phyloP scores from a whole-genome alignment of 2,888 invertebrate species.

The Tuberolachnus salignus region DNA sequence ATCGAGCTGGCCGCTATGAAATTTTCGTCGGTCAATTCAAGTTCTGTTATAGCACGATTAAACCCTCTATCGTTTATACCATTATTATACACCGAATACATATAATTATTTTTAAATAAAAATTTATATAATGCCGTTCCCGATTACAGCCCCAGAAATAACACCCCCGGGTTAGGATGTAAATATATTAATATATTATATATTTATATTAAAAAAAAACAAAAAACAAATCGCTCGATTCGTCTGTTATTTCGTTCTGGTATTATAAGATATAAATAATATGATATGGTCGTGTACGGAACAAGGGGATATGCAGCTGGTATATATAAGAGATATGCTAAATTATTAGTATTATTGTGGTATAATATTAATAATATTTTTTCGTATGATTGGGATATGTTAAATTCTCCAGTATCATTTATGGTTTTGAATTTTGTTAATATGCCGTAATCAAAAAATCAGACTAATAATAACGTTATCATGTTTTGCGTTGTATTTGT shows the following conservation, averaged over 20 bases:
- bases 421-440: background rate
- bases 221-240: background rate
- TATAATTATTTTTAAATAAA: too few relatives aligned
- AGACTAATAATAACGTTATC: too few relatives aligned
- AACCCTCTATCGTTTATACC: too few relatives aligned
- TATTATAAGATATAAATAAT: background rate
- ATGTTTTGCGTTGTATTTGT: too few relatives aligned
- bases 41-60: too few relatives aligned
- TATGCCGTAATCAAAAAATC: constrained; percentile 2
- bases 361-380: background rate
- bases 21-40: too few relatives aligned
- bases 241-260: constrained; percentile 13
- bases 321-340: constrained; percentile 30
- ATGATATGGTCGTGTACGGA: constrained; percentile 46
- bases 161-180: too few relatives aligned
- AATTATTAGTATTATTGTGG: background rate
- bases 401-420: constrained; percentile 33
- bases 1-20: too few relatives aligned
- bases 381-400: constrained; percentile 43
- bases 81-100: too few relatives aligned
- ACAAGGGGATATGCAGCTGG: constrained; percentile 25
- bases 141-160: background rate
- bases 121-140: too few relatives aligned
- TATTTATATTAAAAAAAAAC: background rate
- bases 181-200: too few relatives aligned